These are phyloP conservation scores for Crossocerus cetratus DNA, from an alignment of 2,888 invertebrate genomes.

Conservation along the genomic window DNA sequence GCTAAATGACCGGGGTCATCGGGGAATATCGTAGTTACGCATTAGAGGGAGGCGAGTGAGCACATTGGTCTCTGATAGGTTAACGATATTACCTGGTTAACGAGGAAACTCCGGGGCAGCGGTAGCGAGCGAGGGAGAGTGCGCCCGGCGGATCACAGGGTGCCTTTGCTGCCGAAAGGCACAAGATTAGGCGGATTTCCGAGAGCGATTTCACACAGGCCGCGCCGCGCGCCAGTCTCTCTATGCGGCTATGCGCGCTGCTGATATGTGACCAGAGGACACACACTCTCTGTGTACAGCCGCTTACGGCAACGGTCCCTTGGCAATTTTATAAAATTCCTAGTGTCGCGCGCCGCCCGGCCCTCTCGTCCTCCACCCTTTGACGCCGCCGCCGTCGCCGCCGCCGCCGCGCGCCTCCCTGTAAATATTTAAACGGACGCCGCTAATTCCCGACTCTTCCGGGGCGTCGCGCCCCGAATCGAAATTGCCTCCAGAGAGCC, in stretches of 20 bases:
- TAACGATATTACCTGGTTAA: slow-evolving; percentile 65
- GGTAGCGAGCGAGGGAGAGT: slow-evolving; percentile 4
- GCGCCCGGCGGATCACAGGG: slow-evolving; percentile 30
- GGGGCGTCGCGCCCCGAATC: too few species aligned
- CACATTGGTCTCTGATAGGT: slow-evolving; percentile 67
- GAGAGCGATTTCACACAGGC: neutral
- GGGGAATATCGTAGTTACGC: slow-evolving; percentile 66
- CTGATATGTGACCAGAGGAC: slow-evolving; percentile 7
- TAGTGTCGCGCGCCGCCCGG: too few species aligned
- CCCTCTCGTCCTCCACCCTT: neutral
- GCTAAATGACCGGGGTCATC: slow-evolving; percentile 65
- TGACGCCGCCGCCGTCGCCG: neutral
- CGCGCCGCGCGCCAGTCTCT: too few species aligned
- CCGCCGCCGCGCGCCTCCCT: neutral
- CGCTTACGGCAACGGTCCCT: neutral
- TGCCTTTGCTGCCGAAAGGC: slow-evolving; percentile 47
- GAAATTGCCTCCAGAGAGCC: too few species aligned
- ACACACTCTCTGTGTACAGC: neutral
- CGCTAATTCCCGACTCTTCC: too few species aligned
- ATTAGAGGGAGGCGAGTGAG: slow-evolving; percentile 54
- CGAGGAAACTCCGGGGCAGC: slow-evolving; percentile 58
- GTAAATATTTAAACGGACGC: too few species aligned
- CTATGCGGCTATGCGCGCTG: neutral
- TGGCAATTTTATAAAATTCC: slow-evolving; percentile 3
- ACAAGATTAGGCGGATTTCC: slow-evolving; percentile 34